phyloP scores from a whole-genome alignment of 2,797 vertebrate species.

The Platalea minor region DNA sequence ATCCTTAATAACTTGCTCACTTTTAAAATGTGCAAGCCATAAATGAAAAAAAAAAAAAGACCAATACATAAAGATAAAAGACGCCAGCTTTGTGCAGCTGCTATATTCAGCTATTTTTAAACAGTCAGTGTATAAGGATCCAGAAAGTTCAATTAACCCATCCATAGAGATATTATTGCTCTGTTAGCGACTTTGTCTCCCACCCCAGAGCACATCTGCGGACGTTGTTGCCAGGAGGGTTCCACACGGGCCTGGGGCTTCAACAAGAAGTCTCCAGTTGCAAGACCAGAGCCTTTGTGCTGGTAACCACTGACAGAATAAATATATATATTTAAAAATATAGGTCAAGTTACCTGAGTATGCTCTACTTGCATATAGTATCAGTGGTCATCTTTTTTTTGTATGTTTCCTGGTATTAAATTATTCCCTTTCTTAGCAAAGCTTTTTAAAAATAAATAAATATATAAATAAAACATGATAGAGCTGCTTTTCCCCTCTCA shows the following conservation, averaged over 20 bases:
- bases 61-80: background rate
- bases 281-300: conserved; percentile 17
- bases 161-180: background rate
- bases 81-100: background rate
- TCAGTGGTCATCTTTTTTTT: conserved; percentile 59
- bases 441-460: conserved; percentile 69
- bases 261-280: background rate
- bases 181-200: background rate
- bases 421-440: conserved; percentile 66
- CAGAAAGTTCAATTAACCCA: conserved; percentile 24
- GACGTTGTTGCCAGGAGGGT: background rate
- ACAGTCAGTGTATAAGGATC: background rate
- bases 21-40: background rate
- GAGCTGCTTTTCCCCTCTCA: conserved; percentile 56
- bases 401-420: conserved; percentile 47
- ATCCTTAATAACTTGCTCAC: background rate
- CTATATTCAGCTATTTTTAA: conserved; percentile 32
- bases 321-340: conserved; percentile 17
- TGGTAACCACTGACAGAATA: conserved; percentile 2
- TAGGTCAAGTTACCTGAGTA: conserved; percentile 39
- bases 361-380: conserved; percentile 42
- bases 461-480: conserved; percentile 67
- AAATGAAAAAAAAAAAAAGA: background rate
- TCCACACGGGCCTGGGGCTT: background rate
- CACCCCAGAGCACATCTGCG: background rate